Percentiles rank a stretch among this genome's conserved stretches.
phyloP scores from a whole-genome alignment of 2,113 vertebrate species.

The Sinocyclocheilus anshuiensis region DNA sequence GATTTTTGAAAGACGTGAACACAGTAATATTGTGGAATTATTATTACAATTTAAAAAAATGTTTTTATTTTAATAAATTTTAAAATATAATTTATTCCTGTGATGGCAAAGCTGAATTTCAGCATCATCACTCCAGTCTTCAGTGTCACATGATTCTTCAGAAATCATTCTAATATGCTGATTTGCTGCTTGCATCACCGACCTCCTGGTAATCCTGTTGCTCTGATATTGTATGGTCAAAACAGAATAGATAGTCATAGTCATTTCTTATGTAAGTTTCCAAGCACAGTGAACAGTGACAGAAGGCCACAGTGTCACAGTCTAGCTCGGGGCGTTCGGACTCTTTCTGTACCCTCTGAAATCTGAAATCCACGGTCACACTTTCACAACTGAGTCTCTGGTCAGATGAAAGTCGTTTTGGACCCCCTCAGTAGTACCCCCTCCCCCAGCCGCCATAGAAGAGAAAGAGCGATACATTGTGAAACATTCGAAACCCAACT shows the following conservation, averaged over 20 bases:
- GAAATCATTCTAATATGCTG: neutral
- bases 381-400: neutral
- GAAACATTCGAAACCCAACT: conserved; percentile 53
- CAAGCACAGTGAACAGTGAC: neutral
- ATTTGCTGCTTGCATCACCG: neutral
- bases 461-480: conserved; percentile 48
- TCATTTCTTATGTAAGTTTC: neutral
- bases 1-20: neutral
- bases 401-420: conserved; percentile 34
- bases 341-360: neutral
- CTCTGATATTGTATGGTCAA: neutral
- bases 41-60: no score
- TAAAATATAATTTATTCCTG: no score
- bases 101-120: no score
- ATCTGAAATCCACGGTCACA: neutral
- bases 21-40: neutral
- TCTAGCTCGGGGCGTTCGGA: no score
- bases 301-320: neutral
- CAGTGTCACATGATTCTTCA: neutral
- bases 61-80: no score
- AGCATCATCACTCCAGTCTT: neutral
- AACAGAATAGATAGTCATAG: neutral
- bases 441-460: conserved; percentile 1
- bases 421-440: neutral
- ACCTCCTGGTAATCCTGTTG: neutral